A percentile compares a stretch with the other conserved stretches of the same genome.
Evolutionary conservation across 1,140 invertebrate species (phyloP).

Genomic region (Hyles euphorbiae): DNA sequence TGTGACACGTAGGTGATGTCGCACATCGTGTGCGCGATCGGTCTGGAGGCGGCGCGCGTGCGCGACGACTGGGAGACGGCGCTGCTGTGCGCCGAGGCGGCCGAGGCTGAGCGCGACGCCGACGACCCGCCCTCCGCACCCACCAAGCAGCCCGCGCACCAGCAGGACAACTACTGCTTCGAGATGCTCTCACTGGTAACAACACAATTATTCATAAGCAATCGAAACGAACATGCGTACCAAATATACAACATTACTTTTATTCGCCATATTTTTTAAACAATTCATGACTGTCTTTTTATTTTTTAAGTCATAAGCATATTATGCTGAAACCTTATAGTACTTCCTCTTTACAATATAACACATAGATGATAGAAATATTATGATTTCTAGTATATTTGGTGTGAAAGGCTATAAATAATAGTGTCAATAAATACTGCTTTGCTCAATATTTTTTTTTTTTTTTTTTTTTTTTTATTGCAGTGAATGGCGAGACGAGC

Average conservation of each 20-base stretch:
- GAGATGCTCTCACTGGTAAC: constrained; percentile 95
- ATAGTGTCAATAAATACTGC: too few relatives aligned
- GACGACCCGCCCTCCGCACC: constrained; percentile 25
- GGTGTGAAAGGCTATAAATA: too few relatives aligned
- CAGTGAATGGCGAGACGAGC: too few relatives aligned
- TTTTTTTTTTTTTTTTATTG: too few relatives aligned
- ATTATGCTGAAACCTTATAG: too few relatives aligned
- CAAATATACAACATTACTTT: not conserved
- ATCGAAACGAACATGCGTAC: not conserved
- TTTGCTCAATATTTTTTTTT: too few relatives aligned
- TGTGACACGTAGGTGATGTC: constrained; percentile 81
- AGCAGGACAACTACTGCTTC: constrained; percentile 94
- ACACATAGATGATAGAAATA: too few relatives aligned
- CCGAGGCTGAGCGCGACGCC: constrained; percentile 21
- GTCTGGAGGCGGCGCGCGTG: constrained; percentile 88
- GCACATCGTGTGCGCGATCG: constrained; percentile 95
- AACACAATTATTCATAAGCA: not conserved
- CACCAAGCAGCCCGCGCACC: constrained; percentile 68
- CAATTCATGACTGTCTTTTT: too few relatives aligned
- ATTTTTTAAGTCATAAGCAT: too few relatives aligned
- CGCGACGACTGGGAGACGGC: constrained; percentile 91
- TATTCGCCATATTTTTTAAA: too few relatives aligned
- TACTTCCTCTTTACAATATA: too few relatives aligned
- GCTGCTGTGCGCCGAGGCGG: constrained; percentile 54
- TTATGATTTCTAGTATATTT: too few relatives aligned